Conservation (phyloP, 2,888 invertebrate species). For the Eugnorisma glareosa region DNA sequence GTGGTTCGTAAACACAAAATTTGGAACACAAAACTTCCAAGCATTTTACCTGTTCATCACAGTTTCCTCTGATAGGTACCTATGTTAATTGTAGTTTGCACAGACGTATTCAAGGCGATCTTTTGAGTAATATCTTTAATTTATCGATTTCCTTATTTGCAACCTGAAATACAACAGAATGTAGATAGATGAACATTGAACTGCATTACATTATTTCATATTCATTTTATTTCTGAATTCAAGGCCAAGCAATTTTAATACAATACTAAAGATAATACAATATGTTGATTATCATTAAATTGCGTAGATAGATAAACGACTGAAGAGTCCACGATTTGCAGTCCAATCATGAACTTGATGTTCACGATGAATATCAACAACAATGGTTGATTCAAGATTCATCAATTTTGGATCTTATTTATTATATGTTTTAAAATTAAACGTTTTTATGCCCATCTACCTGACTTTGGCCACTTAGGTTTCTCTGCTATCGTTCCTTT, state of each 20-base stretch:
- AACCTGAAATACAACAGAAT: constrained; percentile 47
- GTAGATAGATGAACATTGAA: constrained; percentile 40
- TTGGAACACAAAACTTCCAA: constrained; percentile 63
- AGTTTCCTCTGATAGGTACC: constrained; percentile 45
- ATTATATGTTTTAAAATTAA: not conserved
- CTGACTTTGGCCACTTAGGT: not conserved
- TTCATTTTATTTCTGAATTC: constrained; percentile 36
- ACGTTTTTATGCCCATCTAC: not conserved
- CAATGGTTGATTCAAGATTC: constrained; percentile 45
- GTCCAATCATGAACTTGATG: constrained; percentile 47
- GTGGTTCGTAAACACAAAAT: constrained; percentile 59
- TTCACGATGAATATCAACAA: constrained; percentile 47
- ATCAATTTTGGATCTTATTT: constrained; percentile 22
- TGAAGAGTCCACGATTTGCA: constrained; percentile 37
- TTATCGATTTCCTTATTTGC: constrained; percentile 46
- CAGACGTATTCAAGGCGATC: constrained; percentile 52
- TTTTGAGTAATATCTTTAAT: constrained; percentile 55
- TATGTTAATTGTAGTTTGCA: too few species aligned
- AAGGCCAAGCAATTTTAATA: constrained; percentile 31
- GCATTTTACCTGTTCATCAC: constrained; percentile 43
- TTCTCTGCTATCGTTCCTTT: not conserved
- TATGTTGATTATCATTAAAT: constrained; percentile 22
- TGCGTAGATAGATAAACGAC: constrained; percentile 22
- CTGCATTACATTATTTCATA: constrained; percentile 17
- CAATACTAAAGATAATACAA: constrained; percentile 14